Evolutionary conservation across 2,797 vertebrate species (phyloP).

Genomic region (Melanotaenia parkinsoni): DNA sequence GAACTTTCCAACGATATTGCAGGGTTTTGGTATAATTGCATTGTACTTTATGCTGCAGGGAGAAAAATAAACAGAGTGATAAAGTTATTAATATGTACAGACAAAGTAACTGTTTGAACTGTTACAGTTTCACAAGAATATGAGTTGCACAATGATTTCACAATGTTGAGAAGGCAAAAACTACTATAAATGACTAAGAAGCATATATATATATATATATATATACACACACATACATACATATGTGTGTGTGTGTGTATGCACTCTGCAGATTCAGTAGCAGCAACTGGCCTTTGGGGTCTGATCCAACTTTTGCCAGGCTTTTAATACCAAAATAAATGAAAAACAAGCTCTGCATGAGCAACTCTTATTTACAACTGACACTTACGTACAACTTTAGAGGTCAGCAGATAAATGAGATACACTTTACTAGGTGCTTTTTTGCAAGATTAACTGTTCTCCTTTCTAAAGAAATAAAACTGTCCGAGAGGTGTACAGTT

Average conservation of each 20-base stretch:
- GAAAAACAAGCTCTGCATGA: conserved; percentile 13
- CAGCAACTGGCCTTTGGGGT: conserved; percentile 14
- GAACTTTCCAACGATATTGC: conserved; percentile 60
- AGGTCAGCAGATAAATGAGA: conserved; percentile 71
- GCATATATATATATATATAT: too few species aligned
- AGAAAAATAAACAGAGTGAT: conserved; percentile 54
- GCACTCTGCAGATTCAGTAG: too few species aligned
- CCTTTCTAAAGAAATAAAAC: conserved; percentile 57
- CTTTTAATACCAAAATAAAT: conserved; percentile 15
- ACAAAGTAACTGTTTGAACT: conserved; percentile 42
- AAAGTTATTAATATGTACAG: conserved; percentile 51
- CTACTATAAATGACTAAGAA: neutral
- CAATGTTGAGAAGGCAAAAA: neutral
- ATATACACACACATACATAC: too few species aligned
- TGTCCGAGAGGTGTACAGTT: conserved; percentile 65
- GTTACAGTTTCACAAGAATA: conserved; percentile 35
- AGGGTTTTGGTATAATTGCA: conserved; percentile 68
- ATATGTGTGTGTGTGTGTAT: too few species aligned
- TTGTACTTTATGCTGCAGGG: conserved; percentile 59
- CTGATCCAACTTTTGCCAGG: neutral
- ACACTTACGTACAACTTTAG: conserved; percentile 46
- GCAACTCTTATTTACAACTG: conserved; percentile 28
- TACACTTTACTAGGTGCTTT: conserved; percentile 41
- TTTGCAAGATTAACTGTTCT: conserved; percentile 52
- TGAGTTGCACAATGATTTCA: conserved; percentile 18